Evolutionary conservation across 1,140 invertebrate genomes (phyloP), one percentile per base, ranked within the genome.

Genomic region (Bicyclus anynana): DNA sequence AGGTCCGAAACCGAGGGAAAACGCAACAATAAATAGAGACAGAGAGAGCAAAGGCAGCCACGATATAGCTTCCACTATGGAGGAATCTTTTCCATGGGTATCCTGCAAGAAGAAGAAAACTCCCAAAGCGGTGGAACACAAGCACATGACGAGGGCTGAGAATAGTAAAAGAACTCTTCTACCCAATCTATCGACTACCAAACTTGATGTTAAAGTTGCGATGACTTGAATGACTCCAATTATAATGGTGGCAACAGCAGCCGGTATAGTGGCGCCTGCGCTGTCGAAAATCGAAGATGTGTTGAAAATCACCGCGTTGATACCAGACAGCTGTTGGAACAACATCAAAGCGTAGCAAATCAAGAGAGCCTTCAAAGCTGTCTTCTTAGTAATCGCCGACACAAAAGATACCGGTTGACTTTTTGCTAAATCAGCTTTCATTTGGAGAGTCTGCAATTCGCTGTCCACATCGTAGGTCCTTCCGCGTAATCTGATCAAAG

Each of bases 271-370:
- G 13, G 89, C 91, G 42, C 92, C 90, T 5, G 94, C 90, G n/a
- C 80, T 89, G 40, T 90, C 60, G 67, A 97, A 97, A 54, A 98
- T 97, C 0, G 84, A 70, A 0, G 91, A 91, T 0, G 94, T 90
- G 67, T 96, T 97, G 77, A 97, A 97, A 55, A 96, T 93, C 16
- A 97, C 94, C 0, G 94, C 94, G 67, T 97, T 97, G 14, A 97
- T 95, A 33, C 96, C 95, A 51, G 93, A 93, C 20, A 97, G 84
- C 77, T 97, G 96, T 74, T 97, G 96, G 77, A 97, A 94, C 48
- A 95, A 87, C 94, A 97, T 96, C 0, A 97, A 87, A 12, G 92
- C 92, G 59, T 95, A 91, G 37, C 91, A 93, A 26, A 97, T 94
- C 4, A 93, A 53, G 7, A 97, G 74, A 6, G 93, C 94, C 78